A percentile compares a stretch with the other conserved stretches of the same genome.
phyloP scores from a whole-genome alignment of 53 echinoderm and acorn worm species.

The Crossaster papposus region DNA sequence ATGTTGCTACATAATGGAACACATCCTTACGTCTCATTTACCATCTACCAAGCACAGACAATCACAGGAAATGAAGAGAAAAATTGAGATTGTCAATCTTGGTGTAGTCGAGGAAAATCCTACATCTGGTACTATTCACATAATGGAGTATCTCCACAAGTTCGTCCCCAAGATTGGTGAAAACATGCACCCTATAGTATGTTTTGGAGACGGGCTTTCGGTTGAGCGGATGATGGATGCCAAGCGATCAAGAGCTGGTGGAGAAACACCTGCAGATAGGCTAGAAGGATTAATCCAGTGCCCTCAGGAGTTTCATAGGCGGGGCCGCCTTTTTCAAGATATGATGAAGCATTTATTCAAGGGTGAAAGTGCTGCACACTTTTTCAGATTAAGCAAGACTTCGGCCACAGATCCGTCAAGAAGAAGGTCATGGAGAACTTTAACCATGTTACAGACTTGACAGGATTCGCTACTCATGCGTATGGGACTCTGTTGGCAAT shows the following conservation, averaged over 20 bases:
- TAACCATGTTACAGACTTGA: neutral
- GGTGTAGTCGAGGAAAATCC: conserved; percentile 8
- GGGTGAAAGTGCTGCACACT: conserved; percentile 41
- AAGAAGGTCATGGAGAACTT: conserved; percentile 24
- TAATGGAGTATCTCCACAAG: neutral
- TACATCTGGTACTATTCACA: neutral
- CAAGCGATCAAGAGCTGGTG: conserved; percentile 44
- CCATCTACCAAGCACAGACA: no score
- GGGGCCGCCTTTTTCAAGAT: conserved; percentile 54
- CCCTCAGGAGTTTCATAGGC: conserved; percentile 59
- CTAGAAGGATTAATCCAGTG: conserved; percentile 44
- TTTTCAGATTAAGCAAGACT: conserved; percentile 47
- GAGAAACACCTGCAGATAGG: conserved; percentile 26
- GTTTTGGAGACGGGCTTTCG: conserved; percentile 50
- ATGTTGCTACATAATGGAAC: no score
- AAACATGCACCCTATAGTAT: neutral
- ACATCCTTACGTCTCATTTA: no score
- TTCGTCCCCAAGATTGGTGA: neutral
- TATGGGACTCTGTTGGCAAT: neutral
- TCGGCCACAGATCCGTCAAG: neutral
- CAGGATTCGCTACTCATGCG: neutral
- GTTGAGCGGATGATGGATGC: conserved; percentile 33
- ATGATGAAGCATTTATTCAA: conserved; percentile 42
- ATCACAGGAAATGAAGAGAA: neutral
- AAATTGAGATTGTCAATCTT: conserved; percentile 2